Base-by-base conservation (phyloP, 2,888 invertebrate genomes). In the Loripinus fragilis region DNA sequence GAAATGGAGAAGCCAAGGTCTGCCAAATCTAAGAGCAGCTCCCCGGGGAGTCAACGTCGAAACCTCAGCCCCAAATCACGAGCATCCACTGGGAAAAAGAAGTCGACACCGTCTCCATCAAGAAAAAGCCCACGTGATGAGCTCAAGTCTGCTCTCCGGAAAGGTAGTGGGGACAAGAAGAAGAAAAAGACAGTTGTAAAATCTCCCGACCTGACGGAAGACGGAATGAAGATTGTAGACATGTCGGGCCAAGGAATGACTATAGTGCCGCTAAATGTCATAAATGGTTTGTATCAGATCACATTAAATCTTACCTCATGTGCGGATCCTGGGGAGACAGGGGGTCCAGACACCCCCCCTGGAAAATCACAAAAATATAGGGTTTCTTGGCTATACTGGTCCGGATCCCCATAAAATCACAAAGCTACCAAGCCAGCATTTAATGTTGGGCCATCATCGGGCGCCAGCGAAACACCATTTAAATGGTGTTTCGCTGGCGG, bases 241-340 rank as follows among this genome's bases (percentile, higher is more conserved):
- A 81, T 88, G 82, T 90, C 90, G 0, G 89, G 89, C 10, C 91
- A 92, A 74, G 92, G 92, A 12, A 87, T 92, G 84, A 92, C 92
- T 7, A 79, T 85, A 20, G 79, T 92, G 2, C 90, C 91, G 10
- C 74, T 85, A 15, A 80, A 86, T 41, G 78, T 92, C 3, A 81
- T 92, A 45, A 83, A 81, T 71, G 85, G 92, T 92, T 80, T 81
- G 88, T 86, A 45, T n/a, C 45, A 38, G 12, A 38, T 38, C 12
- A 8, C 12, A 38, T 38, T 38, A 38, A 8, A 38, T 8, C n/a
- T n/a, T n/a, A n/a, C n/a, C n/a, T n/a, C n/a, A n/a, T n/a, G n/a
- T n/a, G n/a, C n/a, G n/a, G n/a, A n/a, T n/a, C n/a, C n/a, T n/a
- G n/a, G n/a, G n/a, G n/a, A n/a, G n/a, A n/a, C n/a, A n/a, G n/a